Evolutionary conservation across 2,888 invertebrate species (phyloP).

Genomic region (Conchocele bisecta): DNA sequence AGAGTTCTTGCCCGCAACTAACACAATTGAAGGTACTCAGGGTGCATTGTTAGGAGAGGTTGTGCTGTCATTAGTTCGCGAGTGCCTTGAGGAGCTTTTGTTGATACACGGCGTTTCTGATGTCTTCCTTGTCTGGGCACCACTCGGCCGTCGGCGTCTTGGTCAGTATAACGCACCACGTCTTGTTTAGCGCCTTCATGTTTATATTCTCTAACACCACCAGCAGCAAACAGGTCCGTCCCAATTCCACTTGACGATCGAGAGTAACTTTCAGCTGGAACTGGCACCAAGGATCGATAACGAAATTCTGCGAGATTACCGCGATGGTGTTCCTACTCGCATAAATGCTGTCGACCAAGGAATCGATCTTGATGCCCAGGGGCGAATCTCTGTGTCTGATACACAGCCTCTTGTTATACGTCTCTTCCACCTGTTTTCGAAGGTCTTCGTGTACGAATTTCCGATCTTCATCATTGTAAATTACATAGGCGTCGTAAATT

Average conservation of each 20-base stretch:
- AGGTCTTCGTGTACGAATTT: slow-evolving; percentile 9
- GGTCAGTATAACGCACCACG: slow-evolving; percentile 33
- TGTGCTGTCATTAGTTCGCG: too few species aligned
- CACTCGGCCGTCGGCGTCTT: slow-evolving; percentile 24
- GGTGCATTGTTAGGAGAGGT: too few species aligned
- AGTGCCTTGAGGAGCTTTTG: too few species aligned
- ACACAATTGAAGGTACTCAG: too few species aligned
- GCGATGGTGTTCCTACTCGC: slow-evolving; percentile 10
- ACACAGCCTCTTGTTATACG: not conserved
- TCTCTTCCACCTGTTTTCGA: not conserved
- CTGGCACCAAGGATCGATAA: slow-evolving; percentile 15
- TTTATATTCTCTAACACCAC: slow-evolving; percentile 14
- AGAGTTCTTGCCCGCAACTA: too few species aligned
- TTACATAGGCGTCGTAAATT: slow-evolving; percentile 16
- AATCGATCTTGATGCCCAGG: slow-evolving; percentile 11
- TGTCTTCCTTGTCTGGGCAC: slow-evolving; percentile 18
- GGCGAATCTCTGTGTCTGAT: slow-evolving; percentile 14
- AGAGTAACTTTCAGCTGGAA: slow-evolving; percentile 11
- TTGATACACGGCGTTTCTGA: slow-evolving; percentile 24
- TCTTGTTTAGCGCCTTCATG: slow-evolving; percentile 3
- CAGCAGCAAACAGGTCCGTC: not conserved
- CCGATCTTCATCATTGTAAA: slow-evolving; percentile 15
- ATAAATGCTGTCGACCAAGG: slow-evolving; percentile 26
- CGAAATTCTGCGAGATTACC: slow-evolving; percentile 19
- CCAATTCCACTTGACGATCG: not conserved